A percentile compares a stretch with the other conserved stretches of the same genome.
phyloP scores from a whole-genome alignment of 2,888 invertebrate genomes.

The Macrosiphum euphorbiae region DNA sequence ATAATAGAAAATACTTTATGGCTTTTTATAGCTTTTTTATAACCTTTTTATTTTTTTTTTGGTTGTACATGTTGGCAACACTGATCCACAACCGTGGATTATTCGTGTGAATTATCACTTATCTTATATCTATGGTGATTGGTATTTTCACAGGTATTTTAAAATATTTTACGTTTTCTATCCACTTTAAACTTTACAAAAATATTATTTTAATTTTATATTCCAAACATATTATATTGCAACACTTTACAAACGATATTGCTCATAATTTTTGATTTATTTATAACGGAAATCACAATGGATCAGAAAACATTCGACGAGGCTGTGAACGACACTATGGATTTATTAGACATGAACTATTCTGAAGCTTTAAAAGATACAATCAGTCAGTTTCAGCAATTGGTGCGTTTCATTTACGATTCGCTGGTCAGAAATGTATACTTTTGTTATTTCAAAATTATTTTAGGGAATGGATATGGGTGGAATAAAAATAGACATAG shows the following conservation, averaged over 20 bases:
- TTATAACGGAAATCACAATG: slow-evolving; percentile 12
- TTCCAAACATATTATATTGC: background rate
- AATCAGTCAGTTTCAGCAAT: slow-evolving; percentile 49
- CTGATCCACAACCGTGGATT: background rate
- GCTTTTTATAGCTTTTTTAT: no score
- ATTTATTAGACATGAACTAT: slow-evolving; percentile 53
- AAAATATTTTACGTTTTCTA: background rate
- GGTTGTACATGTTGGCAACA: no score
- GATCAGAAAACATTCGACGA: slow-evolving; percentile 54
- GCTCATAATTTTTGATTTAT: background rate
- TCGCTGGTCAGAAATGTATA: background rate
- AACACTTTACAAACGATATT: background rate
- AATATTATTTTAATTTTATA: background rate
- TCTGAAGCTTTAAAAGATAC: slow-evolving; percentile 55
- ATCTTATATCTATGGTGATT: background rate
- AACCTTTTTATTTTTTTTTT: no score
- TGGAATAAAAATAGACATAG: slow-evolving; percentile 33
- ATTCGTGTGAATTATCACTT: background rate
- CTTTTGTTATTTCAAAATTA: background rate
- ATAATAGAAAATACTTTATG: no score
- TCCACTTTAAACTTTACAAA: background rate
- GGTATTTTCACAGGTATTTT: background rate
- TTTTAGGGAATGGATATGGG: slow-evolving; percentile 52
- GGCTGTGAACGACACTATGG: slow-evolving; percentile 49
- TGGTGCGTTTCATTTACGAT: background rate